A percentile compares a stretch with the other conserved stretches of the same genome.
Evolutionary conservation across 1,140 invertebrate genomes (phyloP).

Genomic region (Andrena cerasifolii): DNA sequence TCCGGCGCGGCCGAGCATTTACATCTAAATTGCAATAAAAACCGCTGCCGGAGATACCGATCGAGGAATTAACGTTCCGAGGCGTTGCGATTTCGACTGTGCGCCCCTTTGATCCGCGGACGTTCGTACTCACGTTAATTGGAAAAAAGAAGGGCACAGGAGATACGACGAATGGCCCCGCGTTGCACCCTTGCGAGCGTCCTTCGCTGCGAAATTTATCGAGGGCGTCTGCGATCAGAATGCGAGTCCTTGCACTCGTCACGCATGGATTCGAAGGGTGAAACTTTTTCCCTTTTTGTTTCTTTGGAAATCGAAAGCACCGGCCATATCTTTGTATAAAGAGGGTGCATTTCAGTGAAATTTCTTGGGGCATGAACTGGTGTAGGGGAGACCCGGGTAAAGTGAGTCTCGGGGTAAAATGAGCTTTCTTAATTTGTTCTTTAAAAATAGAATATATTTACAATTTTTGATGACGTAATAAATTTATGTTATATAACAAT

Average conservation of each 20-base stretch:
- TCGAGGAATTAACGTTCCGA: conserved; percentile 2
- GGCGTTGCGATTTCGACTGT: neutral
- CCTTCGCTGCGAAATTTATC: neutral
- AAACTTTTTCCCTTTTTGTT: too few relatives aligned
- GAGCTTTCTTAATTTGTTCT: too few relatives aligned
- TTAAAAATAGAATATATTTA: too few relatives aligned
- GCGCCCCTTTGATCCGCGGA: conserved; percentile 14
- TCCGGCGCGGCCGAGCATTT: neutral
- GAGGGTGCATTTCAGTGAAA: too few relatives aligned
- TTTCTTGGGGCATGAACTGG: too few relatives aligned
- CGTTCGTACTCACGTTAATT: conserved; percentile 19
- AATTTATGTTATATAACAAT: too few relatives aligned
- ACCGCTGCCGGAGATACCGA: conserved; percentile 1
- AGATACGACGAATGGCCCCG: conserved; percentile 19
- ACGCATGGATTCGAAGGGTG: neutral
- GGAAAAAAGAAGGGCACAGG: neutral
- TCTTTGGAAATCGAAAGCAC: too few relatives aligned
- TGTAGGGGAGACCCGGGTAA: too few relatives aligned
- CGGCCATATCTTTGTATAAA: too few relatives aligned
- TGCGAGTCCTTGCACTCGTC: conserved; percentile 2
- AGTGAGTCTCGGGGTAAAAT: too few relatives aligned
- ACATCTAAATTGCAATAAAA: conserved; percentile 19
- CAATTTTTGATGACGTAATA: too few relatives aligned
- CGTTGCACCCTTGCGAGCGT: neutral
- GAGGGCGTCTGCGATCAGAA: neutral